Base-by-base conservation (phyloP, 2,888 invertebrate genomes). In the Baccha elongata region DNA sequence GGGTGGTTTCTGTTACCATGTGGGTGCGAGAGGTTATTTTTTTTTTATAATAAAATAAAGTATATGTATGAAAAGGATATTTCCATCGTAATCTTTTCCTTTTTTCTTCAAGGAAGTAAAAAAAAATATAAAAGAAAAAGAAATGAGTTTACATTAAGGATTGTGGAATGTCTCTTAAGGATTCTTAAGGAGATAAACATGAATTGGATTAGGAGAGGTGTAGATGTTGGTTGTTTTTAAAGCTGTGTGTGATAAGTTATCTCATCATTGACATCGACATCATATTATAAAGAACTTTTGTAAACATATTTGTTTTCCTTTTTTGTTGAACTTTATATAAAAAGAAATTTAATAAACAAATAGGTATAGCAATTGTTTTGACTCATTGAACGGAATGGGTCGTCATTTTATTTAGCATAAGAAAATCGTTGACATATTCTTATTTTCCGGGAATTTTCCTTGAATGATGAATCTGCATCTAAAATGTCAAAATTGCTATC, bases 111-210 rank as follows among this genome's bases (percentile, higher is more conserved):
- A 58, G 17, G 8, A 3, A n/a, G 13, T 5, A 37, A n/a, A 37
- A 37, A 37, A 26, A 23, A 19, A 40, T 23, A 23, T n/a, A n/a
- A n/a, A n/a, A n/a, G n/a, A 67, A 71, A 65, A 48, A 15, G n/a
- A 67, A 79, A 67, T 60, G 55, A 26, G 60, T 75, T 67, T 67
- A 67, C 67, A 58, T 71, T 60, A 46, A 17, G 64, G 48, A 50
- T 78, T 62, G 17, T 11, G 32, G 15, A 50, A 46, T 55, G 42
- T 55, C 37, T 53, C 37, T 64, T 64, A 64, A 64, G 64, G 8
- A 46, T 17, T 58, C 60, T 44, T 65, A 78, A 71, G 65, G 6
- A 44, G 65, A 71, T 60, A 52, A 48, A 53, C 10, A 58, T n/a
- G n/a, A n/a, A n/a, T n/a, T n/a, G n/a, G n/a, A n/a, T n/a, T n/a